phyloP scores from a whole-genome alignment of 2,888 invertebrate species.

The Drepanosiphum platanoidis region DNA sequence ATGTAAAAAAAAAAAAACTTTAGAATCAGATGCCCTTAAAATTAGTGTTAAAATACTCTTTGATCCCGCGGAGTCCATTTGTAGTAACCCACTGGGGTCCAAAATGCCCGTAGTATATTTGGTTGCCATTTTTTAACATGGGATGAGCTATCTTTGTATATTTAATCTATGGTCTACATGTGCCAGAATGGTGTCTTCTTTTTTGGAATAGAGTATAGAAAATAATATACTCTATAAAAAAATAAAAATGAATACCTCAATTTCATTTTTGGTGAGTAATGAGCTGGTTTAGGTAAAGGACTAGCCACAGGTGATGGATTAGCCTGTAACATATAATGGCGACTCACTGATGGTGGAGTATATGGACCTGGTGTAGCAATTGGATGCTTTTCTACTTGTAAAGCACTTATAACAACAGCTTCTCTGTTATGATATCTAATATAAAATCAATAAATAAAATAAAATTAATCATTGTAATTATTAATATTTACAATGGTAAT shows the following conservation, averaged over 20 bases:
- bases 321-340: slow-evolving; percentile 63
- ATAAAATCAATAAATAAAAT: not conserved
- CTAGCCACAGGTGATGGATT: slow-evolving; percentile 64
- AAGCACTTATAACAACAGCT: slow-evolving; percentile 90
- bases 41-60: too few relatives aligned
- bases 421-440: slow-evolving; percentile 90
- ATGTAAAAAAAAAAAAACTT: too few relatives aligned
- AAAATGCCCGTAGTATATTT: too few relatives aligned
- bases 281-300: slow-evolving; percentile 69
- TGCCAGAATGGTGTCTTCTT: too few relatives aligned
- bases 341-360: slow-evolving; percentile 64
- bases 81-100: too few relatives aligned
- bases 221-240: slow-evolving; percentile 49
- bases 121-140: too few relatives aligned
- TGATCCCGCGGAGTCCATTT: too few relatives aligned
- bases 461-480: not conserved
- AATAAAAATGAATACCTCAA: slow-evolving; percentile 75
- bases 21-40: too few relatives aligned
- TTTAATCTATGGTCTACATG: too few relatives aligned
- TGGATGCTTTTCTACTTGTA: slow-evolving; percentile 83
- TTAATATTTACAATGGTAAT: slow-evolving; percentile 10
- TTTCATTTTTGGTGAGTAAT: slow-evolving; percentile 92
- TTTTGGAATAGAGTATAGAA: too few relatives aligned
- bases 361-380: slow-evolving; percentile 65
- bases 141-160: too few relatives aligned